Evolutionary conservation across 2,888 invertebrate genomes (phyloP).

Genomic region (Lamellibrachia columna): DNA sequence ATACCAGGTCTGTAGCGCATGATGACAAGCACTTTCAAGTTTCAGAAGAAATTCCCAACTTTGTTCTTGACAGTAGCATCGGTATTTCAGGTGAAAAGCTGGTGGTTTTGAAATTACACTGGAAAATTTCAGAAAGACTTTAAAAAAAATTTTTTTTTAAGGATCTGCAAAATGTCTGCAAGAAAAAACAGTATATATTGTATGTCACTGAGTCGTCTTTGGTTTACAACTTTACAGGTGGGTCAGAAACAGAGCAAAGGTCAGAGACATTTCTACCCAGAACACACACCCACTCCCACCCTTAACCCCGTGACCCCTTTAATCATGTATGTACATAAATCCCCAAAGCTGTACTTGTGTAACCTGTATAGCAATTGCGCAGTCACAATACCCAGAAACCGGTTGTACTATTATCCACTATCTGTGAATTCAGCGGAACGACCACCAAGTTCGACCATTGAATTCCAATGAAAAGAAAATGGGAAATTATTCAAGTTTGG

Average conservation of each 20-base stretch:
- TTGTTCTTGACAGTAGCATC: too few relatives aligned
- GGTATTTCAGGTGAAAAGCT: too few relatives aligned
- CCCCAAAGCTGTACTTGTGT: background rate
- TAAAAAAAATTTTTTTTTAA: too few relatives aligned
- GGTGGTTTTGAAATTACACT: too few relatives aligned
- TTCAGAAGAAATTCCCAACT: too few relatives aligned
- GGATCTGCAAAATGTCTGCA: background rate
- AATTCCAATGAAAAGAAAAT: background rate
- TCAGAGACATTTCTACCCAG: background rate
- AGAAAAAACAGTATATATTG: background rate
- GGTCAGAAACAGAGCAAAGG: background rate
- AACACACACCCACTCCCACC: background rate
- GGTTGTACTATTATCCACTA: background rate
- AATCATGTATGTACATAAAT: background rate
- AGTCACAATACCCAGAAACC: background rate
- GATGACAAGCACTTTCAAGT: too few relatives aligned
- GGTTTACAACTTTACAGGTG: background rate
- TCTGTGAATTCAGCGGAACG: background rate
- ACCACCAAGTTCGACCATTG: background rate
- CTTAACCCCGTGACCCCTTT: background rate
- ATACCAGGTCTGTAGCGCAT: background rate
- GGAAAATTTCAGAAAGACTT: too few relatives aligned
- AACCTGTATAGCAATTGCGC: background rate
- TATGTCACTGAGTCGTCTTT: background rate
- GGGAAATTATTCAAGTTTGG: background rate